Base-by-base conservation (phyloP, 2,888 invertebrate genomes). In the Linnaemya vulpina region DNA sequence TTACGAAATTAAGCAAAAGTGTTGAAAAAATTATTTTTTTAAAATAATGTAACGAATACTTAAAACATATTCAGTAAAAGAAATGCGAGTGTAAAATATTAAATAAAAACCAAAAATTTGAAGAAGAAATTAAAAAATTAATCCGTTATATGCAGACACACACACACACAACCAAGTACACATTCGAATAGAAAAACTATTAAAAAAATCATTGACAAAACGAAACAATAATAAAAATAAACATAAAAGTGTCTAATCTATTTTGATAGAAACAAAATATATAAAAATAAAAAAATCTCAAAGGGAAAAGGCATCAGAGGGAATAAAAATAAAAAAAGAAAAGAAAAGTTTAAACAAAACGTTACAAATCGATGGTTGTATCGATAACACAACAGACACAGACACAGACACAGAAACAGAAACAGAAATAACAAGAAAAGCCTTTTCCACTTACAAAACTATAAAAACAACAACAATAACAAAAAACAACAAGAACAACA, bases 301-400 rank as follows among this genome's bases (percentile, higher is more conserved):
- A 71, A 71, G 17, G 30, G 53, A 62, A 75, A 49, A 58, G n/a
- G 15, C 75, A 55, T 17, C 46, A 43, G 25, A 20, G 20, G 58
- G 11, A 40, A 11, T 40, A 40, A 40, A 40, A 30, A 30, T 3
- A 30, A 38, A 62, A 75, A 30, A 30, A 30, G 5, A 38, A 62
- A 75, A 70, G 20, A 60, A 58, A 62, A 25, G 25, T 70, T 70
- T 62, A 51, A 58, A 71, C 79, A 80, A 80, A 67, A 63, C 55
- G 81, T 63, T 70, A 76, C 63, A 76, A 82, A 82, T 82, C 82
- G 81, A 70, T 81, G 49, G 8, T 70, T 63, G 20, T 75, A 71
- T 68, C 78, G 67, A 70, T 75, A 68, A 60, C 74, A 78, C 38
- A 58, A 60, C 40, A 30, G 30, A 30, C 30, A n/a, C n/a, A n/a